Evolutionary conservation across 37 sponge, comb jelly and placozoan species (phyloP).

Genomic region (Eunapius fragilis): DNA sequence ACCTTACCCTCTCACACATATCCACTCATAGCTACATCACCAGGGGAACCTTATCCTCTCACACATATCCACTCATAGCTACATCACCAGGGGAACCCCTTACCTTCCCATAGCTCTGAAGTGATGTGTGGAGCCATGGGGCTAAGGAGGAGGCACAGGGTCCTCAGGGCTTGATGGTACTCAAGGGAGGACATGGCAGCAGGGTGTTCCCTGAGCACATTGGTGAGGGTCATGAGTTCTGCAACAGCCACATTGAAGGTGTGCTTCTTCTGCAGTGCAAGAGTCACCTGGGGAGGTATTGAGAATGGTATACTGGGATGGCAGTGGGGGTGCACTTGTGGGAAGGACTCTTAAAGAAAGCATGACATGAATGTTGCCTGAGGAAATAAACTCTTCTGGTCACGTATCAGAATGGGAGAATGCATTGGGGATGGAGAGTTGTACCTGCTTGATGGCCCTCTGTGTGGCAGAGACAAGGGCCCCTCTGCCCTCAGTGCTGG

Average conservation of each 20-base stretch:
- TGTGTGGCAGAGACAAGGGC: constrained; percentile 18
- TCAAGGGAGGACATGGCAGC: background rate
- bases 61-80: no score
- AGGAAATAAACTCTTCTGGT: no score
- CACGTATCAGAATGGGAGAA: no score
- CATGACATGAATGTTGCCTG: no score
- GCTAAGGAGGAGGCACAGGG: constrained; percentile 56
- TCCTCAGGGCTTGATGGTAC: constrained; percentile 51
- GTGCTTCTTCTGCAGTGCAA: constrained; percentile 21
- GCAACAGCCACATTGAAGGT: constrained; percentile 64
- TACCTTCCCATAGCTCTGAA: constrained; percentile 64
- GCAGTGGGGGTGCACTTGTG: no score
- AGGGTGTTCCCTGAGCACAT: constrained; percentile 25
- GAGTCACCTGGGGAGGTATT: constrained; percentile 49
- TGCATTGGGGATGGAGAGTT: no score
- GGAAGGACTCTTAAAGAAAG: no score
- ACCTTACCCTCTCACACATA: no score
- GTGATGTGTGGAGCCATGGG: constrained; percentile 86
- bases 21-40: no score
- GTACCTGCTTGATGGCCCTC: constrained; percentile 50
- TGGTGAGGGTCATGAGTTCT: constrained; percentile 66
- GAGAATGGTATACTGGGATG: no score
- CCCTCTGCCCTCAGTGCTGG: constrained; percentile 1
- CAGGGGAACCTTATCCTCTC: no score
- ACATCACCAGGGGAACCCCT: background rate